These are phyloP conservation scores for Stichopus horrens DNA, from an alignment of 53 echinoderm and acorn worm genomes.

Conservation along the genomic window DNA sequence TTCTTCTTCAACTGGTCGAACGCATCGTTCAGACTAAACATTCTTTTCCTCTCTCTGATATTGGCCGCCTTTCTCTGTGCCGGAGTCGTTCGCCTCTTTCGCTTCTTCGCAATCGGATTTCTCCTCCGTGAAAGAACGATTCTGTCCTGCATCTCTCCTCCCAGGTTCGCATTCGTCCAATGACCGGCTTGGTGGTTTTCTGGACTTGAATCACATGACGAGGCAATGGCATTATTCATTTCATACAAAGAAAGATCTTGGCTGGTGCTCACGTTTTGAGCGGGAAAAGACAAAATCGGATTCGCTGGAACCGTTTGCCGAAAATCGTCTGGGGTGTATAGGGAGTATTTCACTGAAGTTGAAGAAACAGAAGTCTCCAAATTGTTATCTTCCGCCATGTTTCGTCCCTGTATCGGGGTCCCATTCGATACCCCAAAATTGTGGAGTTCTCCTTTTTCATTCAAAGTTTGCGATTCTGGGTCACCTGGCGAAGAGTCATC, in stretches of 20 bases:
- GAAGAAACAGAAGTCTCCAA: background rate
- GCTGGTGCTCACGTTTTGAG: background rate
- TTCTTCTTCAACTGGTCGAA: slow-evolving; percentile 79
- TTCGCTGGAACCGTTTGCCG: background rate
- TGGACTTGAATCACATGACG: no score
- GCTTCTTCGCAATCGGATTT: slow-evolving; percentile 41
- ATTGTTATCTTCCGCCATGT: background rate
- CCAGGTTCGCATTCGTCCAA: no score
- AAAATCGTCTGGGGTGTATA: background rate
- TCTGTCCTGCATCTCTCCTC: background rate
- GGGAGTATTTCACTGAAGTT: background rate
- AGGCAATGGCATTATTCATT: background rate
- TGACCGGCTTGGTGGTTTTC: background rate
- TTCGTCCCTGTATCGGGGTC: background rate
- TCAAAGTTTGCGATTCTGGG: background rate
- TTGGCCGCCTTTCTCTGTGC: slow-evolving; percentile 89
- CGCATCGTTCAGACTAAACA: slow-evolving; percentile 88
- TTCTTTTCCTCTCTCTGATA: slow-evolving; percentile 75
- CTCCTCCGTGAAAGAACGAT: background rate
- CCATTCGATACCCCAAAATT: background rate
- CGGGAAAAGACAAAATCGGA: background rate
- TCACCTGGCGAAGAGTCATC: background rate
- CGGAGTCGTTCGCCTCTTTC: slow-evolving; percentile 72
- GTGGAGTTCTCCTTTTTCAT: background rate
- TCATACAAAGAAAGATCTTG: background rate